These are phyloP conservation scores for Semaprochilodus insignis DNA, from an alignment of 2,797 vertebrate genomes.

Conservation along the genomic window DNA sequence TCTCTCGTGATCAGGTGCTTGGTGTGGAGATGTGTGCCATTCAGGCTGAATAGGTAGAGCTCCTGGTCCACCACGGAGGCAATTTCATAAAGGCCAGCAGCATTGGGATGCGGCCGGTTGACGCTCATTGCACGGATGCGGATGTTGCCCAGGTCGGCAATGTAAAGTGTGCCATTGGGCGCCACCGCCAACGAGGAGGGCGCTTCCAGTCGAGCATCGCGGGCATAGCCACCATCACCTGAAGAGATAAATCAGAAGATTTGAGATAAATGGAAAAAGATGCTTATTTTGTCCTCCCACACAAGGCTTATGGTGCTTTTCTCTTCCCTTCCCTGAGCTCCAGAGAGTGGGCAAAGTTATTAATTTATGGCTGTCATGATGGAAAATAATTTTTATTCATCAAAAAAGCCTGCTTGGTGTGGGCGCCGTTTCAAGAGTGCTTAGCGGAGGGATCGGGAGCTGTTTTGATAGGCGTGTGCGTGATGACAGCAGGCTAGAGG, in stretches of 20 bases:
- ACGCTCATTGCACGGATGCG: slow-evolving; percentile 82
- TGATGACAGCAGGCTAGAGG: slow-evolving; percentile 16
- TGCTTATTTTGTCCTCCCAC: background rate
- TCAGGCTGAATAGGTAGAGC: slow-evolving; percentile 86
- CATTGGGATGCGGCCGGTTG: slow-evolving; percentile 82
- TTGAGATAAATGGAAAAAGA: background rate
- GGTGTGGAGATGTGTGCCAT: slow-evolving; percentile 87
- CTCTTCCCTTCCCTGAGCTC: background rate
- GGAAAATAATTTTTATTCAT: slow-evolving; percentile 16
- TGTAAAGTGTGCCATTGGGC: slow-evolving; percentile 84
- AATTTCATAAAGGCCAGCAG: slow-evolving; percentile 81
- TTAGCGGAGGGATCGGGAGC: background rate
- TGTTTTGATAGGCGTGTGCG: slow-evolving; percentile 11
- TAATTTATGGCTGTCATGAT: slow-evolving; percentile 10
- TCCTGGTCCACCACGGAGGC: slow-evolving; percentile 87
- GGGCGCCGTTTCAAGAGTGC: slow-evolving; percentile 11
- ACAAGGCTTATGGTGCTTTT: background rate
- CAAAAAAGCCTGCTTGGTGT: slow-evolving; percentile 8
- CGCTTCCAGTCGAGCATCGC: slow-evolving; percentile 87
- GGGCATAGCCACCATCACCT: slow-evolving; percentile 89
- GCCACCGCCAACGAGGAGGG: slow-evolving; percentile 86
- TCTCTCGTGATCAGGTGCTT: slow-evolving; percentile 88
- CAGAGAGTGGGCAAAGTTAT: background rate
- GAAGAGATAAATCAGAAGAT: slow-evolving; percentile 20
- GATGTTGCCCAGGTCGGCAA: slow-evolving; percentile 89